A percentile compares a stretch with the other conserved stretches of the same genome.
Conservation (phyloP, 2,797 vertebrate genomes). For the Enteromius mattozi region DNA sequence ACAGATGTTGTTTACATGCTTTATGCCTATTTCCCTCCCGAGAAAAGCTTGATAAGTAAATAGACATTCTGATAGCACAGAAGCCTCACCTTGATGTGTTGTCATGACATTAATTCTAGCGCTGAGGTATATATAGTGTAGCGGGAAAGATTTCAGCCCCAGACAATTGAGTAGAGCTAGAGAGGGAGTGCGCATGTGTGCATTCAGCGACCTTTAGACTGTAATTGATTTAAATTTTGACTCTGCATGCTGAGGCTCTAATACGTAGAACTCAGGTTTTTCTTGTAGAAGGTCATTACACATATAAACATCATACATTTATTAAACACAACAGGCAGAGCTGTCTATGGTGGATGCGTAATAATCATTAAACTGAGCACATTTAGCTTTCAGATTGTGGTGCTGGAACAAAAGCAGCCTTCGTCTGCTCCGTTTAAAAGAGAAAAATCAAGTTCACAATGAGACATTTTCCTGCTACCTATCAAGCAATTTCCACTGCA, state of each 20-base stretch:
- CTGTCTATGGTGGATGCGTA: not conserved
- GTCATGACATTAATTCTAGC: conserved; percentile 53
- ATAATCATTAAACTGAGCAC: not conserved
- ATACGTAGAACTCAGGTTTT: conserved; percentile 5
- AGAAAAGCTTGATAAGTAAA: conserved; percentile 44
- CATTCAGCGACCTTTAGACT: conserved; percentile 39
- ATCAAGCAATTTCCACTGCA: conserved; percentile 1
- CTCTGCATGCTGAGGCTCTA: conserved; percentile 9
- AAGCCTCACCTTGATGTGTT: conserved; percentile 57
- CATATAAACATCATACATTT: not conserved
- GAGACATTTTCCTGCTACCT: conserved; percentile 9
- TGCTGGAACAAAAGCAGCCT: not conserved
- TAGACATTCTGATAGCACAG: conserved; percentile 42
- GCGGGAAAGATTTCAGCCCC: conserved; percentile 56
- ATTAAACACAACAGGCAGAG: not conserved
- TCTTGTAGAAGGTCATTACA: conserved; percentile 8
- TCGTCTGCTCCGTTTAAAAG: not conserved
- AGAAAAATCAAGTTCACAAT: not conserved
- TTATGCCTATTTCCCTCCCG: conserved; percentile 21
- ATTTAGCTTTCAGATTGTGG: not conserved
- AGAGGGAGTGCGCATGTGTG: not conserved
- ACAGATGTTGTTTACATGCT: conserved; percentile 47
- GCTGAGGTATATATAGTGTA: conserved; percentile 47
- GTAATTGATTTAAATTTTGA: conserved; percentile 48
- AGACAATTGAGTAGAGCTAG: conserved; percentile 60